phyloP scores from a whole-genome alignment of 2,113 vertebrate species.

The Sus scrofa region T2T-Sscrofa CM000816.6:79859501-79860000 shows the following conservation, averaged over 20 bases:
- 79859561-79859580: background rate
- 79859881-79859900: background rate
- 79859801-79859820: no score
- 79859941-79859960: background rate
- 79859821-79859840: no score
- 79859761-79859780: background rate
- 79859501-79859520: no score
- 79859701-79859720: background rate
- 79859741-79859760: constrained; percentile 17
- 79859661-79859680: background rate
- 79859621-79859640: background rate
- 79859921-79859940: constrained; percentile 7
- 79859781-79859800: no score
- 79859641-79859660: background rate
- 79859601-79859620: background rate
- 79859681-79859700: constrained; percentile 31
- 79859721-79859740: background rate
- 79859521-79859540: no score
- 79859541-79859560: no score
- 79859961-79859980: background rate
- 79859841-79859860: no score
- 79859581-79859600: background rate
- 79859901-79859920: background rate
- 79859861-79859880: no score
- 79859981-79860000: background rate